phyloP scores from a whole-genome alignment of 1,140 invertebrate genomes.

The Ceratitis capitata region DNA sequence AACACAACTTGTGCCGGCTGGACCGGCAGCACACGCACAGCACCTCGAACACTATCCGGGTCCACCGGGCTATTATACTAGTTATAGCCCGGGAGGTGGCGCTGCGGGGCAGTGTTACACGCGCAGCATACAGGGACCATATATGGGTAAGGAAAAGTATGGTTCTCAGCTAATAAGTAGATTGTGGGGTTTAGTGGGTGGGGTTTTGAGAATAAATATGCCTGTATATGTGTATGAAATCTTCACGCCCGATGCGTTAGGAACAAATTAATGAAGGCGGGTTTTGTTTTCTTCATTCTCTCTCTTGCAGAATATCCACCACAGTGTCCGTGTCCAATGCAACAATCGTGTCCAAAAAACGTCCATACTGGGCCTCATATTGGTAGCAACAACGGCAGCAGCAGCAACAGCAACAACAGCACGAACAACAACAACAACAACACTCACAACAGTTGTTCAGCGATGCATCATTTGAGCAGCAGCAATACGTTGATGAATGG shows the following conservation, averaged over 20 bases:
- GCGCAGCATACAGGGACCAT: constrained; percentile 77
- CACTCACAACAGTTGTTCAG: constrained; percentile 48
- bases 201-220: not conserved
- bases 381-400: constrained; percentile 72
- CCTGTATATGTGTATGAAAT: not conserved
- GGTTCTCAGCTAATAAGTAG: constrained; percentile 49
- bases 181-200: not conserved
- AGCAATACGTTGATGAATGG: constrained; percentile 45
- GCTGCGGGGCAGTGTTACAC: constrained; percentile 70
- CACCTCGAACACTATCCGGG: constrained; percentile 67
- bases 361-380: constrained; percentile 95
- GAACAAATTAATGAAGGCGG: too few relatives aligned
- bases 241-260: not conserved
- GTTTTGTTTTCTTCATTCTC: not conserved
- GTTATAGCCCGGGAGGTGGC: constrained; percentile 69
- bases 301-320: constrained; percentile 65
- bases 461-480: constrained; percentile 43
- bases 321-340: constrained; percentile 85
- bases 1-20: constrained; percentile 47
- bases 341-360: constrained; percentile 94
- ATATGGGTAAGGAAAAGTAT: constrained; percentile 71
- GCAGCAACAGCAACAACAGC: constrained; percentile 67
- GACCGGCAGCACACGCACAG: constrained; percentile 46
- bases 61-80: constrained; percentile 73
- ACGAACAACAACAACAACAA: constrained; percentile 46